These are phyloP conservation scores for Serinus canaria DNA, from an alignment of 2,113 vertebrate genomes.

Conservation along the genomic window DNA sequence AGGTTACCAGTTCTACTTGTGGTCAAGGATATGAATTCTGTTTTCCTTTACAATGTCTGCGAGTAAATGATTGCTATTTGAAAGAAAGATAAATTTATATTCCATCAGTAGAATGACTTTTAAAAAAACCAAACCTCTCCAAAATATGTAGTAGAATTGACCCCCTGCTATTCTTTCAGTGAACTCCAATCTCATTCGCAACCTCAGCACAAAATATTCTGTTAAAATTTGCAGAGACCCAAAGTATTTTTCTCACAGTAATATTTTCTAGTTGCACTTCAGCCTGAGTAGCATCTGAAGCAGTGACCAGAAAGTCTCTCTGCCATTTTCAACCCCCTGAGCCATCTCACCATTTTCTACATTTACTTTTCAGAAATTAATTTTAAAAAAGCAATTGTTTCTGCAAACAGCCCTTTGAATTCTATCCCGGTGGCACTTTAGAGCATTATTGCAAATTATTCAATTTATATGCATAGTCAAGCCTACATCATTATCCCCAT, in stretches of 20 bases:
- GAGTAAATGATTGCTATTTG: background rate
- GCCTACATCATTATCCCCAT: slow-evolving; percentile 22
- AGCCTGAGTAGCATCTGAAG: background rate
- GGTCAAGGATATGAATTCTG: background rate
- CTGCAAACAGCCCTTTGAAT: slow-evolving; percentile 51
- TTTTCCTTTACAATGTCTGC: background rate
- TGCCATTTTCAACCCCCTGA: background rate
- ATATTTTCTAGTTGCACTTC: background rate
- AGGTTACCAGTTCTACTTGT: background rate
- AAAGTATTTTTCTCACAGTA: background rate
- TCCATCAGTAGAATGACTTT: background rate
- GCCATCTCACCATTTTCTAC: slow-evolving; percentile 3
- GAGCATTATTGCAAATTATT: slow-evolving; percentile 57
- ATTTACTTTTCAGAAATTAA: slow-evolving; percentile 52
- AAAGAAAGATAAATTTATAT: background rate
- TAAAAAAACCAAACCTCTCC: background rate
- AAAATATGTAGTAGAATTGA: background rate
- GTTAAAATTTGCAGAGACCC: background rate
- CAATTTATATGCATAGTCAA: slow-evolving; percentile 69
- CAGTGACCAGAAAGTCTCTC: background rate
- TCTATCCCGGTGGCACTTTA: background rate
- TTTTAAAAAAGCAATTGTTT: slow-evolving; percentile 33
- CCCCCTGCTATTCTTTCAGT: background rate
- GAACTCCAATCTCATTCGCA: background rate
- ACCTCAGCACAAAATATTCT: background rate